A percentile compares a stretch with the other conserved stretches of the same genome.
Conservation (phyloP, 1,140 invertebrate genomes). For the Adoxophyes honmai region DNA sequence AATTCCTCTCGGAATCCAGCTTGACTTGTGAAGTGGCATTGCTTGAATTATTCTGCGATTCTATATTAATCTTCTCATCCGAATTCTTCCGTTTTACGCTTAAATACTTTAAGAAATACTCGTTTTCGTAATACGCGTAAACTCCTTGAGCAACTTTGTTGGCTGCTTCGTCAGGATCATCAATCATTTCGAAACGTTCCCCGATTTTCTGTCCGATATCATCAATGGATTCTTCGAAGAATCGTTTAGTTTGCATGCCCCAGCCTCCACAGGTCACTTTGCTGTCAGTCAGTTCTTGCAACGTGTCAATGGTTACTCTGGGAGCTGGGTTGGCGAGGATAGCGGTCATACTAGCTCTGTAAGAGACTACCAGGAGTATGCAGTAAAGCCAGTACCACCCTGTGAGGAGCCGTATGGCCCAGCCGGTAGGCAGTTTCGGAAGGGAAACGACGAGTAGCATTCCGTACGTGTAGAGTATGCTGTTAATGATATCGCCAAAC, state of each 20-base stretch:
- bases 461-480: conserved; percentile 86
- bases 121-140: conserved; percentile 89
- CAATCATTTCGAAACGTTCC: conserved; percentile 80
- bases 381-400: conserved; percentile 93
- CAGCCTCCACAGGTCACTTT: conserved; percentile 82
- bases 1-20: conserved; percentile 69
- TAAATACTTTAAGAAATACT: conserved; percentile 82
- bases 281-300: conserved; percentile 82
- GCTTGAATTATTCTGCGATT: conserved; percentile 33
- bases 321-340: conserved; percentile 86
- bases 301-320: conserved; percentile 86
- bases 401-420: conserved; percentile 86
- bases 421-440: conserved; percentile 84
- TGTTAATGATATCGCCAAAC: conserved; percentile 84
- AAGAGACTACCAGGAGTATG: conserved; percentile 85
- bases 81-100: conserved; percentile 77
- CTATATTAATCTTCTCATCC: conserved; percentile 19
- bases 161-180: conserved; percentile 78
- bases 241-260: conserved; percentile 81
- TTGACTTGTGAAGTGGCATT: conserved; percentile 31
- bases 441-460: conserved; percentile 88
- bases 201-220: conserved; percentile 81
- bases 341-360: conserved; percentile 89
- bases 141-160: conserved; percentile 81
- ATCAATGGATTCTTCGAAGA: conserved; percentile 84